Conservation (phyloP, 2,888 invertebrate species). For the Cylindroiulus punctatus region DNA sequence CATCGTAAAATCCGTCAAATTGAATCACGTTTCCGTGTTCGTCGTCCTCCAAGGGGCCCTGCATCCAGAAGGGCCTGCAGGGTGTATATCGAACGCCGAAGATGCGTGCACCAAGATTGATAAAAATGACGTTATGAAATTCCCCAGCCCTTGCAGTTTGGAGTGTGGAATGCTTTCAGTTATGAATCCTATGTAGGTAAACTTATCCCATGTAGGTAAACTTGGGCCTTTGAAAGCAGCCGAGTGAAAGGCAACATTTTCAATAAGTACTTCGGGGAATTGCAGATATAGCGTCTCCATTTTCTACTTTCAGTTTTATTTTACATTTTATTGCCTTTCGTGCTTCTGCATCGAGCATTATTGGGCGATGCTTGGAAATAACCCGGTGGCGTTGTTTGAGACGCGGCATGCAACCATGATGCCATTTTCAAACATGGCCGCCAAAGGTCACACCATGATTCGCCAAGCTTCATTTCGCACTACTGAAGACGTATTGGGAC, state of each 20-base stretch:
- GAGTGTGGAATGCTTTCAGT: neutral
- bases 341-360: neutral
- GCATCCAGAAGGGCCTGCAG: neutral
- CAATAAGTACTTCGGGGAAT: neutral
- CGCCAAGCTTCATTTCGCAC: too few relatives aligned
- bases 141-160: neutral
- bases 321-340: neutral
- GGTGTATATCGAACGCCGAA: neutral
- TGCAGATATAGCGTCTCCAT: neutral
- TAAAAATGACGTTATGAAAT: conserved; percentile 36
- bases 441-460: too few relatives aligned
- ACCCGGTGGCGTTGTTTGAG: too few relatives aligned
- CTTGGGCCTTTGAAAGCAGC: neutral
- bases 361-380: too few relatives aligned
- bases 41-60: neutral
- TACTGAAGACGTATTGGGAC: too few relatives aligned
- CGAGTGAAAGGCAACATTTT: neutral
- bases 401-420: too few relatives aligned
- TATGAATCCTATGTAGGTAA: conserved; percentile 6
- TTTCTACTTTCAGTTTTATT: neutral
- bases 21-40: conserved; percentile 42
- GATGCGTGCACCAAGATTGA: conserved; percentile 19
- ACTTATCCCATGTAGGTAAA: neutral
- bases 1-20: conserved; percentile 55
- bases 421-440: too few relatives aligned